Evolutionary conservation across 2,888 invertebrate genomes (phyloP).

Genomic region (Megalurothrips usitatus): DNA sequence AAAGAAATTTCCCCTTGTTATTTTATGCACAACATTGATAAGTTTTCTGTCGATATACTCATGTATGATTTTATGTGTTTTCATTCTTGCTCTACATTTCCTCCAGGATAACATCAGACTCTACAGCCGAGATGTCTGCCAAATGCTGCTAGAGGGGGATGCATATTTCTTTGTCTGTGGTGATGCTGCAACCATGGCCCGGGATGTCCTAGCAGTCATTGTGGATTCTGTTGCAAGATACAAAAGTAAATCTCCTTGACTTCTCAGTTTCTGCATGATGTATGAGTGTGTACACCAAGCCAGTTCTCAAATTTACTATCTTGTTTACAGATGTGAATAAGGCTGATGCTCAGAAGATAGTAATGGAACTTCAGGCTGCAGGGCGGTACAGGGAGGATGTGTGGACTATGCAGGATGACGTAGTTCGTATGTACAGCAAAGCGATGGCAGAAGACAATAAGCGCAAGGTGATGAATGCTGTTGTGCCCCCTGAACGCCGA

Average conservation of each 20-base stretch:
- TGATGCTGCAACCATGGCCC: background rate
- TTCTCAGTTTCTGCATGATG: too few relatives aligned
- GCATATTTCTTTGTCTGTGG: conserved; percentile 8
- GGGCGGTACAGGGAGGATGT: background rate
- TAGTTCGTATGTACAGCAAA: conserved; percentile 2
- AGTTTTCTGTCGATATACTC: too few relatives aligned
- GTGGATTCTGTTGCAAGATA: background rate
- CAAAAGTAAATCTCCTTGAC: background rate
- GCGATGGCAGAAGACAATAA: conserved; percentile 11
- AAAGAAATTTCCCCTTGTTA: background rate
- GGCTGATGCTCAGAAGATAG: background rate
- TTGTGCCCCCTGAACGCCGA: background rate
- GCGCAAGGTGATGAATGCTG: background rate
- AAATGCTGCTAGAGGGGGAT: background rate
- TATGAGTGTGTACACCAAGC: too few relatives aligned
- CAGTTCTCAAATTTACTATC: background rate
- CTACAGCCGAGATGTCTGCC: background rate
- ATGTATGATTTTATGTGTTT: background rate
- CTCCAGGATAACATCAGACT: background rate
- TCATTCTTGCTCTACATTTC: background rate
- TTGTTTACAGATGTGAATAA: background rate
- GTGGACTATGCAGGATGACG: background rate
- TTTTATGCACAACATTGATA: too few relatives aligned
- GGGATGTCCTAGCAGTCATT: background rate
- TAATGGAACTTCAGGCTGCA: background rate